Evolutionary conservation across 2,888 invertebrate genomes (phyloP), one percentile per base, ranked within the genome.

Genomic region (Cheiracanthium punctorium): DNA sequence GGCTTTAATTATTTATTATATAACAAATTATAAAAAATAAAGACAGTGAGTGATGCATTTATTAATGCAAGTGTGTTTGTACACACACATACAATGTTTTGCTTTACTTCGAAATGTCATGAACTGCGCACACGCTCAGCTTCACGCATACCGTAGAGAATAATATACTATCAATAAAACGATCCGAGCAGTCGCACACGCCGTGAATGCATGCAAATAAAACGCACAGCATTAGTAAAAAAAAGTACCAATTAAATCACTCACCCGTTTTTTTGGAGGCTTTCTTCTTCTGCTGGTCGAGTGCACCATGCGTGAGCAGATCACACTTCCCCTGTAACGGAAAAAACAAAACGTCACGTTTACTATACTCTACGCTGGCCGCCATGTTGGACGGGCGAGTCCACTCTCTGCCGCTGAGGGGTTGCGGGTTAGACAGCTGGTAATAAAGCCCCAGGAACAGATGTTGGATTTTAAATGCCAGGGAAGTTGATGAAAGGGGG

Each of bases 241-340:
- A 58, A 58, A 58, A 58, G 58, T 5, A 58, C 20, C 58, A 58
- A 58, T 58, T 58, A 58, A 48, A 58, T 58, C 20, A 79, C 84
- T 88, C 41, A 89, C 89, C 89, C 76, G 88, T 81, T 80, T 88
- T 88, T 80, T 88, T 88, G 77, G 87, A 76, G 67, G 82, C 82
- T 64, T 84, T 86, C 87, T 85, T 88, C 80, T 88, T 81, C 79
- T 89, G 88, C 74, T 88, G 86, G 41, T 89, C 89, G 33, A 81
- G 80, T 70, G 87, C 76, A 74, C 88, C 82, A 77, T 85, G 87
- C 82, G 88, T 77, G 77, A 88, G 88, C 48, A 89, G 74, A 64
- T 89, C 89, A n/a, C 88, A 80, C 80, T 87, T 87, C 58, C 81
- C 77, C 87, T 87, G 81, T 73, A 77, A 80, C 74, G 80, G 85